Base-by-base conservation (phyloP, 2,797 vertebrate genomes). In the Myotis daubentonii region DNA sequence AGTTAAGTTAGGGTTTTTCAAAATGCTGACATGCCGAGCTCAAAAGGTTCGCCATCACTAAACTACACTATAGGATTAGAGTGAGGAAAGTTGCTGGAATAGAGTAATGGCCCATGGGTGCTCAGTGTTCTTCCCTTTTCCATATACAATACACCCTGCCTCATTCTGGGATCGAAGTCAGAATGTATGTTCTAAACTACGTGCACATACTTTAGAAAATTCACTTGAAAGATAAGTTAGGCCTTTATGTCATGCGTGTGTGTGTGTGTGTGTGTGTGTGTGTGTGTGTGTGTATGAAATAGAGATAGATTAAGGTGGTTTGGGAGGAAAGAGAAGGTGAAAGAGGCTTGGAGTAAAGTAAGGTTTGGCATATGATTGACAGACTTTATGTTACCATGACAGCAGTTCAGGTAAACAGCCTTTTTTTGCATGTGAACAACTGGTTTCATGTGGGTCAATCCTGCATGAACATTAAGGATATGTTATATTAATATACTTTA, bases 161-260 rank as follows among this genome's bases (percentile, higher is more conserved):
- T 92, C 25, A 71, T 15, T 57, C 19, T 87, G 75, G 36, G 79
- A 23, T 78, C 41, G 38, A 33, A 79, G 19, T 70, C 23, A 47
- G 23, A 79, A 20, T 74, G 11, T 80, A 65, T 17, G 36, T 82
- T 82, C 76, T 89, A 65, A 66, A 57, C 1, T 76, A 6, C 0
- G 0, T 3, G 4, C 7, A 3, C 28, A 36, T 23, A 12, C n/a
- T 8, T 4, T 60, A 60, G 49, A 75, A 83, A 62, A 25, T 86
- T 88, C 81, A 74, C 76, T 95, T 89, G 49, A 85, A 84, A 94
- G 91, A 41, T 92, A 86, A 95, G 60, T 20, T 36, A 95, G 51
- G 55, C 33, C 62, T 95, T 87, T 87, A 19, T 89, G 30, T 85
- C 19, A n/a, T 9, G 17, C 1, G 15, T 4, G 53, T 44, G 13